These are phyloP conservation scores for Coryphaenoides rupestris DNA, from an alignment of 2,113 vertebrate genomes.

Conservation along the genomic window DNA sequence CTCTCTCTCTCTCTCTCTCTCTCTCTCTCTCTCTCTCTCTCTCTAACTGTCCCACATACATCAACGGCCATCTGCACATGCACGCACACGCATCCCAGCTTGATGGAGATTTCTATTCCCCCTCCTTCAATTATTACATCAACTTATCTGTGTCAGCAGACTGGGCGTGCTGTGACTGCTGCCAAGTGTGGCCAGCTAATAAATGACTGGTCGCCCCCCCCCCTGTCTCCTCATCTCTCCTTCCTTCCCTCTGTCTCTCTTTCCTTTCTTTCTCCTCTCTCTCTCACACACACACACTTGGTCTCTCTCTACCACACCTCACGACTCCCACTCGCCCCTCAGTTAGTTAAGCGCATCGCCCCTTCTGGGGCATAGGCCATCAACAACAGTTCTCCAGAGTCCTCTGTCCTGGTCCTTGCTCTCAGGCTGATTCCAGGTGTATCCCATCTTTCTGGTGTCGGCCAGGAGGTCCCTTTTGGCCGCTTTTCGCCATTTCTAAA, in stretches of 20 bases:
- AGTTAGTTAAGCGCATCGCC: no score
- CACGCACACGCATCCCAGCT: slow-evolving; percentile 20
- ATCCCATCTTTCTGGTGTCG: no score
- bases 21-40: background rate
- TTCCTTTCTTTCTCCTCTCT: slow-evolving; percentile 22
- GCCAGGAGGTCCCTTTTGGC: no score
- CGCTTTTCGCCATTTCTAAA: no score
- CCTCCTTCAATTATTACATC: slow-evolving; percentile 62
- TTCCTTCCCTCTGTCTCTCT: background rate
- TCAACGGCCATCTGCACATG: background rate
- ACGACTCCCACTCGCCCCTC: no score
- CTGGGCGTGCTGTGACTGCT: slow-evolving; percentile 53
- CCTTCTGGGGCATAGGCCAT: no score
- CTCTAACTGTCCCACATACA: no score
- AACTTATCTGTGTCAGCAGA: slow-evolving; percentile 63
- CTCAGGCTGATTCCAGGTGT: no score
- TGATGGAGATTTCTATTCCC: background rate
- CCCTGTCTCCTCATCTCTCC: background rate
- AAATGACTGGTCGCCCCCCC: slow-evolving; percentile 43
- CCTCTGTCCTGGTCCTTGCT: no score
- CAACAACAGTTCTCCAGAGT: no score
- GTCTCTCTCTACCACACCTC: background rate
- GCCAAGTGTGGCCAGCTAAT: slow-evolving; percentile 44
- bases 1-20: background rate
- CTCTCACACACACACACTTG: background rate